Evolutionary conservation across 2,113 vertebrate genomes (phyloP).

Genomic region (Ailurus styani): DNA sequence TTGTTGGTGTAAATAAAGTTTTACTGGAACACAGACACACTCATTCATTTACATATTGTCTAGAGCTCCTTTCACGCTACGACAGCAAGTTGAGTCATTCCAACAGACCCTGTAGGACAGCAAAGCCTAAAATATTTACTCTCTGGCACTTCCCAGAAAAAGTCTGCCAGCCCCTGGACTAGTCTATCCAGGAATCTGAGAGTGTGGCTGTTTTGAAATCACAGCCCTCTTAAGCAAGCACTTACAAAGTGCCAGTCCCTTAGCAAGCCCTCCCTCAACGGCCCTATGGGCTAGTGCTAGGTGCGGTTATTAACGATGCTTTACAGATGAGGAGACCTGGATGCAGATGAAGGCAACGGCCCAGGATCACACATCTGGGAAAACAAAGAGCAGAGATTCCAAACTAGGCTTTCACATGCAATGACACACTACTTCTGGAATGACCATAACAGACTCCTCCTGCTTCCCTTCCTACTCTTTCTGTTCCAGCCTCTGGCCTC

Average conservation of each 20-base stretch:
- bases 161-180: background rate
- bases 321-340: background rate
- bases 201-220: background rate
- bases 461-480: background rate
- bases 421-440: background rate
- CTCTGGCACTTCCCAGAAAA: background rate
- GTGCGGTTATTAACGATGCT: background rate
- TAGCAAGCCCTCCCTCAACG: background rate
- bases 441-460: background rate
- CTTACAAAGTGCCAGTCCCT: no score
- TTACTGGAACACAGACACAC: background rate
- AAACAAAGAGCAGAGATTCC: background rate
- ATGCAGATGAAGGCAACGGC: background rate
- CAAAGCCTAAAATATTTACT: background rate
- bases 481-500: background rate
- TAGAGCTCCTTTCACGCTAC: background rate
- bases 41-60: background rate
- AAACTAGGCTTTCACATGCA: background rate
- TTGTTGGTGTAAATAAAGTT: background rate
- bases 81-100: background rate
- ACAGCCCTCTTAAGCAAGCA: background rate
- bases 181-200: background rate
- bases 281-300: accelerated
- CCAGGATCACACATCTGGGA: background rate
- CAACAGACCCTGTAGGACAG: background rate